These are phyloP conservation scores for Apostichopus japonicus DNA, from an alignment of 35 echinoderm and acorn worm species.

Conservation along the genomic window DNA sequence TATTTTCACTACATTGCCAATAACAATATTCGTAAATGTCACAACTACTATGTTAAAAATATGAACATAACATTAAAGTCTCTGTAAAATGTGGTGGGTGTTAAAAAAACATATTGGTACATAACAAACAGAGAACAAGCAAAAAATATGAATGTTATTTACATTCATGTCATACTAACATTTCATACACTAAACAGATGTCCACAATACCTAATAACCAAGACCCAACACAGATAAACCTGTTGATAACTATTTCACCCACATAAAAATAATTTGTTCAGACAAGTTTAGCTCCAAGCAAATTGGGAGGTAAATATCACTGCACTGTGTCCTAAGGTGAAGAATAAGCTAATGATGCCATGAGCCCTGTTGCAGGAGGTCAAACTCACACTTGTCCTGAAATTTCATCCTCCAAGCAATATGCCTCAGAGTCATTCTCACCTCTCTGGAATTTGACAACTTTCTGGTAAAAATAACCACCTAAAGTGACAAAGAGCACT, in stretches of 20 bases:
- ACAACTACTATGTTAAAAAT: too few relatives aligned
- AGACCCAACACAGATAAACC: neutral
- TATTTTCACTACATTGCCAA: too few relatives aligned
- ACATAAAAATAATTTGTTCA: neutral
- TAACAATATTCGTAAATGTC: too few relatives aligned
- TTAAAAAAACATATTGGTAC: too few relatives aligned
- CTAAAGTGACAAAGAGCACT: neutral
- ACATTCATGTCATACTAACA: too few relatives aligned
- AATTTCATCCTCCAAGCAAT: neutral
- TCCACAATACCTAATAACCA: too few relatives aligned
- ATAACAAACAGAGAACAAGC: too few relatives aligned
- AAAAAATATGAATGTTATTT: too few relatives aligned
- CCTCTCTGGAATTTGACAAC: conserved; percentile 9
- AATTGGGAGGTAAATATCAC: conserved; percentile 5
- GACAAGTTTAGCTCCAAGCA: conserved; percentile 8
- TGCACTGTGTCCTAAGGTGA: conserved; percentile 14
- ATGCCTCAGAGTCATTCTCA: conserved; percentile 22
- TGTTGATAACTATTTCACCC: conserved; percentile 11
- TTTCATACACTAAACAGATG: too few relatives aligned
- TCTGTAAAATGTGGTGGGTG: too few relatives aligned
- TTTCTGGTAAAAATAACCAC: neutral
- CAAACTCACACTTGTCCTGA: neutral
- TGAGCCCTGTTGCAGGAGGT: conserved; percentile 6
- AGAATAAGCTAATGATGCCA: neutral
- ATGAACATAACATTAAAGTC: too few relatives aligned